phyloP scores from a whole-genome alignment of 2,888 invertebrate species.

The Malthinus flaveolus region DNA sequence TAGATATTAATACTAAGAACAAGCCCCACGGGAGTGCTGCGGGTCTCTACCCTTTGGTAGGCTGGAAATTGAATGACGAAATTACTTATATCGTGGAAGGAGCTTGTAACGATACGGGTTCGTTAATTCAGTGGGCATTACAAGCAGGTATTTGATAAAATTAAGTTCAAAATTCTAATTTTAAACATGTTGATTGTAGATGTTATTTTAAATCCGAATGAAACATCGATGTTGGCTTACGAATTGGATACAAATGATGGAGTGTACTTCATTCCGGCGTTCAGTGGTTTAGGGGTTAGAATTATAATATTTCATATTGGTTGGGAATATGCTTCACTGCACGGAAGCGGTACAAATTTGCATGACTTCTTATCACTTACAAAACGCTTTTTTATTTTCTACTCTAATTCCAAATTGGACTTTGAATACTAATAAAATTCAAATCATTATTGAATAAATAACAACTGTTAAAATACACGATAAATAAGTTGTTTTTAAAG shows the following conservation, averaged over 20 bases:
- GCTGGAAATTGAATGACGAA: slow-evolving; percentile 72
- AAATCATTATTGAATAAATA: too few relatives aligned
- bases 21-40: slow-evolving; percentile 78
- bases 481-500: too few relatives aligned
- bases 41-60: slow-evolving; percentile 90
- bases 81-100: slow-evolving; percentile 84
- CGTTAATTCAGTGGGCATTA: slow-evolving; percentile 84
- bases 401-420: too few relatives aligned
- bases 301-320: slow-evolving; percentile 15
- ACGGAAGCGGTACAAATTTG: slow-evolving; percentile 20
- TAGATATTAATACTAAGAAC: slow-evolving; percentile 79
- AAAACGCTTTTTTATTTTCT: too few relatives aligned
- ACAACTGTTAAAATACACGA: too few relatives aligned
- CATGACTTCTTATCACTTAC: slow-evolving; percentile 9
- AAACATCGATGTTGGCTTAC: slow-evolving; percentile 68
- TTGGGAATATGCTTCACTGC: slow-evolving; percentile 15
- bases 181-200: slow-evolving; percentile 52
- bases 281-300: slow-evolving; percentile 82
- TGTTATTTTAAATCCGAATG: slow-evolving; percentile 65
- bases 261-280: slow-evolving; percentile 87
- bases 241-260: slow-evolving; percentile 73
- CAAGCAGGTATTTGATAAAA: slow-evolving; percentile 61
- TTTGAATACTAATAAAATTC: too few relatives aligned
- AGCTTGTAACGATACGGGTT: slow-evolving; percentile 85
- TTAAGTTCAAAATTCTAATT: background rate